Evolutionary conservation across 2,113 vertebrate species (phyloP).

Genomic region (Gallinago jamesoni): DNA sequence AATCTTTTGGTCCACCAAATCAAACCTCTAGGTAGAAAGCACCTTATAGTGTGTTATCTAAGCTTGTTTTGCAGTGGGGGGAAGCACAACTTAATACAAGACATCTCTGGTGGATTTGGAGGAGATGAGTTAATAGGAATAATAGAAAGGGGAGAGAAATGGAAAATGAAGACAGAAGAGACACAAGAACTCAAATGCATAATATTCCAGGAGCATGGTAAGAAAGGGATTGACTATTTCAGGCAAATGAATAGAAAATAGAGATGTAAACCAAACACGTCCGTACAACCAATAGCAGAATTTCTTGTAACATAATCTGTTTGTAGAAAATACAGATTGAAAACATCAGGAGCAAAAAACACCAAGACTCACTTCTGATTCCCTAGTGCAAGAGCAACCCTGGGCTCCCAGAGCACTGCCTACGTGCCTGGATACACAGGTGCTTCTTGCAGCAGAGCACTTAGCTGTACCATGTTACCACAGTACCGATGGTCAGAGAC

Average conservation of each 20-base stretch:
- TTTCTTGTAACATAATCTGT: background rate
- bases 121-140: background rate
- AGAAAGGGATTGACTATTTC: background rate
- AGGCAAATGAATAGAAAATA: background rate
- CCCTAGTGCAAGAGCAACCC: background rate
- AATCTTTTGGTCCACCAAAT: background rate
- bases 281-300: no score
- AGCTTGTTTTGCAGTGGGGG: background rate
- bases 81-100: background rate
- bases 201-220: background rate
- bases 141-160: background rate
- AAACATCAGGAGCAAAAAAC: background rate
- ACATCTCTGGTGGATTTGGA: background rate
- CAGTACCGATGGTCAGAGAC: background rate
- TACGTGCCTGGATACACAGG: background rate
- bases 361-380: accelerated
- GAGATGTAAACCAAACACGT: background rate
- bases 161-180: background rate
- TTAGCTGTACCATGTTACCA: background rate
- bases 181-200: background rate
- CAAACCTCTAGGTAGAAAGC: background rate
- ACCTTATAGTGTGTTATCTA: background rate
- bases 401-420: accelerated
- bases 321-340: background rate
- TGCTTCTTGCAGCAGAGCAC: no score